Conservation (phyloP, 2,797 vertebrate genomes). For the Buphagus erythrorhynchus region DNA sequence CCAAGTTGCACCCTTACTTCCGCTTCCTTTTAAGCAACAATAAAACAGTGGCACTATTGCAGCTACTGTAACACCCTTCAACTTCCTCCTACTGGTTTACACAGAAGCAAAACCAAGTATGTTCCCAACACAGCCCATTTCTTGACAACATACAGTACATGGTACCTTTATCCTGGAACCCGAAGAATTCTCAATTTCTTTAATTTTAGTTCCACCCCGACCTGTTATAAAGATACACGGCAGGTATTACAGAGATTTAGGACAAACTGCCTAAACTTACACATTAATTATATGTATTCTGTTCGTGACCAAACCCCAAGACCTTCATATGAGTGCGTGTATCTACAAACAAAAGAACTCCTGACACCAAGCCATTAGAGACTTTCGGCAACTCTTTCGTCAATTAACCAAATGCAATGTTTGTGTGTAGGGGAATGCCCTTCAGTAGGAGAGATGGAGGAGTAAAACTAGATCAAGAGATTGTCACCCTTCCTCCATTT, state of each 20-base stretch:
- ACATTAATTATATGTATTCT: background rate
- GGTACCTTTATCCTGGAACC: constrained; percentile 89
- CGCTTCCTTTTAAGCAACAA: background rate
- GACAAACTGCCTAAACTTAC: background rate
- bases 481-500: accelerated
- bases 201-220: constrained; percentile 88
- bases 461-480: background rate
- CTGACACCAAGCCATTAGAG: accelerated
- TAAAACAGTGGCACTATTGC: background rate
- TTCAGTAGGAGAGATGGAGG: accelerated
- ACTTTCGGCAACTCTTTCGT: accelerated
- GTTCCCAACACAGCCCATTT: background rate
- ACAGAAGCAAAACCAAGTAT: background rate
- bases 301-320: background rate
- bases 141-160: background rate
- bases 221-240: constrained; percentile 75
- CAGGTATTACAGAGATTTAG: background rate
- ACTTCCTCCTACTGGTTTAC: background rate
- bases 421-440: background rate
- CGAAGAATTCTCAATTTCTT: constrained; percentile 85
- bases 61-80: background rate
- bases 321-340: accelerated
- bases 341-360: background rate
- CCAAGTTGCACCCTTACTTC: background rate
- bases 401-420: background rate